These are phyloP conservation scores for Leguminivora glycinivorella DNA, from an alignment of 1,140 invertebrate species.

Conservation along the genomic window DNA sequence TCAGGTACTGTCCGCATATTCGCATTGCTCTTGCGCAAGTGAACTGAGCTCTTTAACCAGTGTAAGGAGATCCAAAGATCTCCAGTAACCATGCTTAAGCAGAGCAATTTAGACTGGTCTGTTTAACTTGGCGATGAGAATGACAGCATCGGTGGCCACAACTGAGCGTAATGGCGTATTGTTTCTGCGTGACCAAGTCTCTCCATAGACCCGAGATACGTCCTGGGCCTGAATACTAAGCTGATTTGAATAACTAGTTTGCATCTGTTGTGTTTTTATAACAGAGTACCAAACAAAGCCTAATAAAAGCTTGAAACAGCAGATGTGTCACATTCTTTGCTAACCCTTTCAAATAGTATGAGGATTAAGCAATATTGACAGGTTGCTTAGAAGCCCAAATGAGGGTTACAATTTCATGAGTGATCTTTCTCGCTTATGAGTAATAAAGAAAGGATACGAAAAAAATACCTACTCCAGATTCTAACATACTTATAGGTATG, in stretches of 20 bases:
- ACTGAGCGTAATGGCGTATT: constrained; percentile 68
- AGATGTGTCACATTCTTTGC: neutral
- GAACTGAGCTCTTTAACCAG: neutral
- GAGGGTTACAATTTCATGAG: no score
- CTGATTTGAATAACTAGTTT: constrained; percentile 14
- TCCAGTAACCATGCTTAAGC: neutral
- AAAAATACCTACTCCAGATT: neutral
- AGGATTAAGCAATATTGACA: neutral
- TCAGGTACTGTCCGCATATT: constrained; percentile 48
- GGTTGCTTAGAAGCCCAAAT: neutral
- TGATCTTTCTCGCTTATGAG: no score
- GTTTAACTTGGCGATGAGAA: neutral
- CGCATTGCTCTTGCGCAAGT: neutral
- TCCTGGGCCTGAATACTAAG: constrained; percentile 54
- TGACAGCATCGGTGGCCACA: constrained; percentile 46
- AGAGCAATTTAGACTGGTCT: neutral
- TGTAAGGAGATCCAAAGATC: neutral
- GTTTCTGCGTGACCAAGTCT: constrained; percentile 62
- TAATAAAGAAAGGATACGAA: no score
- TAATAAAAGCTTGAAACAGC: neutral
- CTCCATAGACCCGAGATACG: constrained; percentile 39
- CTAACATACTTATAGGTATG: no score
- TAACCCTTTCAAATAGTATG: neutral
- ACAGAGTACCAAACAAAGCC: neutral
- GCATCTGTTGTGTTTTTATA: neutral